phyloP scores from a whole-genome alignment of 1,140 invertebrate species.

The Drosophila grimshawi region DNA sequence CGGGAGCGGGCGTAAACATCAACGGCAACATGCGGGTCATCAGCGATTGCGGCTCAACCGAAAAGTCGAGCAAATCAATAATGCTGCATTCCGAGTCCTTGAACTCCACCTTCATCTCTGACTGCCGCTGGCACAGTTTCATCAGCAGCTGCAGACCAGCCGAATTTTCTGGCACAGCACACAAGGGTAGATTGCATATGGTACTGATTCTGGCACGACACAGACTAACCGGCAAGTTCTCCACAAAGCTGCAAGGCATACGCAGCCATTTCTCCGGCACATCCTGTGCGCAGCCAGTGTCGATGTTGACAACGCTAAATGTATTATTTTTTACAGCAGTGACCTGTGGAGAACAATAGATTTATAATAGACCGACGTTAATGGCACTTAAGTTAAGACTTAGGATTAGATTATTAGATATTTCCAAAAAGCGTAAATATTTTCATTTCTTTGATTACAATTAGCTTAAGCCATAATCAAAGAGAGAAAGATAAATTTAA shows the following conservation, averaged over 20 bases:
- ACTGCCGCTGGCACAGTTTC: neutral
- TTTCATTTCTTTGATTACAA: too few species aligned
- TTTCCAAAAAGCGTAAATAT: too few species aligned
- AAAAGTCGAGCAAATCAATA: constrained; percentile 38
- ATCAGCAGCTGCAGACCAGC: constrained; percentile 23
- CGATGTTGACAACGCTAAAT: constrained; percentile 51
- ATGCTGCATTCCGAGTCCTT: neutral
- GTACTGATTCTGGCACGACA: constrained; percentile 35
- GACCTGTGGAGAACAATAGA: constrained; percentile 25
- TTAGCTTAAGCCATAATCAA: too few species aligned
- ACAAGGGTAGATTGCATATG: constrained; percentile 39
- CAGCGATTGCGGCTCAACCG: constrained; percentile 31
- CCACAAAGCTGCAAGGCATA: constrained; percentile 55
- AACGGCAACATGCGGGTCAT: constrained; percentile 46
- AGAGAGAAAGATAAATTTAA: too few species aligned
- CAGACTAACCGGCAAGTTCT: constrained; percentile 44
- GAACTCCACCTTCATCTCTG: constrained; percentile 20
- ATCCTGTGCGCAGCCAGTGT: constrained; percentile 33
- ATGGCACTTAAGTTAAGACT: neutral
- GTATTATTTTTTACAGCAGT: neutral
- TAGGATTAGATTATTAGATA: too few species aligned
- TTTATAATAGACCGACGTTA: neutral
- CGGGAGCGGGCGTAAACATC: constrained; percentile 36
- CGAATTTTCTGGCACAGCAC: constrained; percentile 36
- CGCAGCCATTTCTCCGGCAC: constrained; percentile 31